These are phyloP conservation scores for Agrochola lota DNA, from an alignment of 2,888 invertebrate species.

Conservation along the genomic window DNA sequence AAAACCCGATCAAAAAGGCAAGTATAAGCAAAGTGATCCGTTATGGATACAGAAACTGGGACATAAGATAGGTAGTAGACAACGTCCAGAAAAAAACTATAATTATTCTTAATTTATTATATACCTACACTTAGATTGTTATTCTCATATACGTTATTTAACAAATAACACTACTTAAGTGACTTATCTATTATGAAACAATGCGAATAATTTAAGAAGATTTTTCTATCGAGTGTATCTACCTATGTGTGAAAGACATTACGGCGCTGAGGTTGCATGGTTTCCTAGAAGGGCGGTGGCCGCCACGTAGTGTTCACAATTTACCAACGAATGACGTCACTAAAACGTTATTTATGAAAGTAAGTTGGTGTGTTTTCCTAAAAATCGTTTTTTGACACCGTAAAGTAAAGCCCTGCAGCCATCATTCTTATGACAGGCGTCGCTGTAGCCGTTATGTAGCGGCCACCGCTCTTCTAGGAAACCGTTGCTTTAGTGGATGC, in stretches of 20 bases:
- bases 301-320: background rate
- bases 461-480: background rate
- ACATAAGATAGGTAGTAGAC: constrained; percentile 11
- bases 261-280: constrained; percentile 63
- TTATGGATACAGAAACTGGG: constrained; percentile 7
- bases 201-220: constrained; percentile 15
- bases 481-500: constrained; percentile 68
- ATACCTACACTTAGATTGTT: constrained; percentile 12
- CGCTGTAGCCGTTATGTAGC: background rate
- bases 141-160: constrained; percentile 14
- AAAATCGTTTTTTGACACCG: background rate
- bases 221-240: background rate
- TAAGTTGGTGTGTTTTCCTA: background rate
- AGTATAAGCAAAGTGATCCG: background rate
- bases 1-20: too few species aligned
- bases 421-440: background rate
- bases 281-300: background rate
- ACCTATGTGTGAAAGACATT: constrained; percentile 25
- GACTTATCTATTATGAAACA: constrained; percentile 22
- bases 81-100: constrained; percentile 10
- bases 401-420: background rate
- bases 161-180: constrained; percentile 19
- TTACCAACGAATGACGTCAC: background rate
- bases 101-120: constrained; percentile 9
- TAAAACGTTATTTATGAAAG: background rate